These are phyloP conservation scores for Pholis gunnellus DNA, from an alignment of 2,113 vertebrate genomes.

Conservation along the genomic window DNA sequence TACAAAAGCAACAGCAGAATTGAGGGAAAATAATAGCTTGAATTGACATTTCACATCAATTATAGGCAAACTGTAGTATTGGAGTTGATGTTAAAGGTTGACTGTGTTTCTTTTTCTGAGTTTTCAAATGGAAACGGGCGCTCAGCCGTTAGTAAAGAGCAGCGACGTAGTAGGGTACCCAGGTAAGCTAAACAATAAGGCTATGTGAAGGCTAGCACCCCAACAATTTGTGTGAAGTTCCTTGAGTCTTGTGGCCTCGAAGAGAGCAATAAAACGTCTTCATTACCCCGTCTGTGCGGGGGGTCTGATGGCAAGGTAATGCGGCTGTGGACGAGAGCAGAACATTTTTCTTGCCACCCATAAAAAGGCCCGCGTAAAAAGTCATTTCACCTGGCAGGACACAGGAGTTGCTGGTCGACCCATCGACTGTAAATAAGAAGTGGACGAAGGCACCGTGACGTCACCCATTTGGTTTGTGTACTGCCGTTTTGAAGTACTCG, in stretches of 20 bases:
- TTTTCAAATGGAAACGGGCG: not conserved
- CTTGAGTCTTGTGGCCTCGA: not conserved
- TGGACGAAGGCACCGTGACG: too few relatives aligned
- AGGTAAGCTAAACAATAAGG: not conserved
- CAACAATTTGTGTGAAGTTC: not conserved
- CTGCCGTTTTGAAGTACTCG: not conserved
- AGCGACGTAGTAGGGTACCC: not conserved
- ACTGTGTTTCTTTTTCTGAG: too few relatives aligned
- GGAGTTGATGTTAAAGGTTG: not conserved
- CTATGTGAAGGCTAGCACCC: not conserved
- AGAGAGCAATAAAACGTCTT: not conserved
- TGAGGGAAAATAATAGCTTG: not conserved
- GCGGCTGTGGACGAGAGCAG: too few relatives aligned
- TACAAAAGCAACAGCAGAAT: constrained; percentile 7
- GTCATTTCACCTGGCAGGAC: not conserved
- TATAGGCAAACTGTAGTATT: constrained; percentile 4
- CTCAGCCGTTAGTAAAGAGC: not conserved
- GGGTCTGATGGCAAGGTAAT: not conserved
- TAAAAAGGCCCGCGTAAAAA: not conserved
- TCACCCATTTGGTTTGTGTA: not conserved
- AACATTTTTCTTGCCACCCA: not conserved
- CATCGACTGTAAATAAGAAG: too few relatives aligned
- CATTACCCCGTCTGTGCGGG: not conserved
- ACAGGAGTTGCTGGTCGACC: not conserved
- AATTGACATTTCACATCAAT: constrained; percentile 20